phyloP scores from a whole-genome alignment of 2,797 vertebrate species.

The Merluccius polli region DNA sequence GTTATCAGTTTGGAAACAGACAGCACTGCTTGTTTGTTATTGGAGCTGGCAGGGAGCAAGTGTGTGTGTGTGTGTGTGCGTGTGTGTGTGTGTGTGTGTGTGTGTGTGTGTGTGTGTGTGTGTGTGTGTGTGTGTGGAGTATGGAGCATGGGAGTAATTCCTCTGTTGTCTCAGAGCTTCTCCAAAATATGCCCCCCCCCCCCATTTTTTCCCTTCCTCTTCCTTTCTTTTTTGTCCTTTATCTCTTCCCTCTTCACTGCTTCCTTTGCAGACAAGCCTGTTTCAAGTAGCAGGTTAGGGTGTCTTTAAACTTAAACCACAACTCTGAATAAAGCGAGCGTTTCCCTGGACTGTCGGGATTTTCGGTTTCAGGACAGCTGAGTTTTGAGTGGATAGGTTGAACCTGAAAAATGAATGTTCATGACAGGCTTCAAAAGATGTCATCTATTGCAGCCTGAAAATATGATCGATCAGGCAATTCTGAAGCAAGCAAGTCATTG shows the following conservation, averaged over 20 bases:
- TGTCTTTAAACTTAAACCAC: neutral
- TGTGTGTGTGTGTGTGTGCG: neutral
- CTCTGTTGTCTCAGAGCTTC: conserved; percentile 3
- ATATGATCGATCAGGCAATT: too few relatives aligned
- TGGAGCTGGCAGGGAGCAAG: conserved; percentile 7
- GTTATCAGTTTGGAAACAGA: conserved; percentile 45
- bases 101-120: neutral
- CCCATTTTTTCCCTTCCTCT: neutral
- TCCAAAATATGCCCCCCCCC: neutral
- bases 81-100: conserved; percentile 2
- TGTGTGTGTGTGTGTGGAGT: neutral
- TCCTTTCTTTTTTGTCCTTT: neutral
- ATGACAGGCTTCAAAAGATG: neutral
- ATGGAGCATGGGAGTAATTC: neutral
- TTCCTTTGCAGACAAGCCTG: neutral
- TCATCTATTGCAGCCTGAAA: neutral
- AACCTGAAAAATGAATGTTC: too few relatives aligned
- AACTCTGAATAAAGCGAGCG: neutral
- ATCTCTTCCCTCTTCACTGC: neutral
- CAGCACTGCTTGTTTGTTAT: conserved; percentile 23
- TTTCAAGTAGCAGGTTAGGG: neutral
- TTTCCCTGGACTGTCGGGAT: neutral
- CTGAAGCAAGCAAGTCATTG: too few relatives aligned
- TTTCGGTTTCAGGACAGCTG: neutral
- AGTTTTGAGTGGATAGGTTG: too few relatives aligned